Evolutionary conservation across 2,888 invertebrate species (phyloP).

Genomic region (Eupithecia tripunctaria): DNA sequence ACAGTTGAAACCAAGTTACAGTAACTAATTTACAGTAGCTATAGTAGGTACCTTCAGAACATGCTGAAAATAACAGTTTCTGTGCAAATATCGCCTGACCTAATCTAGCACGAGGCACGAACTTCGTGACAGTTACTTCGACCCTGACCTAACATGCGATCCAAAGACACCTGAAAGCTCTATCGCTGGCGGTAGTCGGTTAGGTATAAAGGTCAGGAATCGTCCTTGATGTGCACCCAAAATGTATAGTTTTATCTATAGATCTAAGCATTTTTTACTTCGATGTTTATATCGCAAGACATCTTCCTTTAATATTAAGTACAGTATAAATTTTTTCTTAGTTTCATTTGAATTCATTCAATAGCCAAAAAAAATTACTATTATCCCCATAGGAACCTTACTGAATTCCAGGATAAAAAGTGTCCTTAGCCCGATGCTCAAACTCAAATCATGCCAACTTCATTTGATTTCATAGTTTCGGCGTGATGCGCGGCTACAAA

Average conservation of each 20-base stretch:
- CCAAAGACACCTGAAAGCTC: conserved; percentile 14
- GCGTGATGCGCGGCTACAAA: no score
- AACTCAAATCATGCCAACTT: no score
- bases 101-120: conserved; percentile 20
- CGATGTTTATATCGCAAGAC: background rate
- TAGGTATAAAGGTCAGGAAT: background rate
- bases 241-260: background rate
- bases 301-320: background rate
- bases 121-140: conserved; percentile 22
- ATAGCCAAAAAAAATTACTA: no score
- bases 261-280: no score
- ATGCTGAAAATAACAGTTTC: background rate
- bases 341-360: no score
- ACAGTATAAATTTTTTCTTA: no score
- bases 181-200: background rate
- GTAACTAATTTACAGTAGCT: background rate
- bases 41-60: background rate
- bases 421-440: no score
- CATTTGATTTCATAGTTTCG: no score
- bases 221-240: conserved; percentile 3
- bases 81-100: conserved; percentile 21
- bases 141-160: conserved; percentile 32
- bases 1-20: no score
- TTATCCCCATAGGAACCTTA: no score
- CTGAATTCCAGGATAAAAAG: no score